These are phyloP conservation scores for Drosophila melanosoma DNA, from an alignment of 2,888 invertebrate species.

Conservation along the genomic window DNA sequence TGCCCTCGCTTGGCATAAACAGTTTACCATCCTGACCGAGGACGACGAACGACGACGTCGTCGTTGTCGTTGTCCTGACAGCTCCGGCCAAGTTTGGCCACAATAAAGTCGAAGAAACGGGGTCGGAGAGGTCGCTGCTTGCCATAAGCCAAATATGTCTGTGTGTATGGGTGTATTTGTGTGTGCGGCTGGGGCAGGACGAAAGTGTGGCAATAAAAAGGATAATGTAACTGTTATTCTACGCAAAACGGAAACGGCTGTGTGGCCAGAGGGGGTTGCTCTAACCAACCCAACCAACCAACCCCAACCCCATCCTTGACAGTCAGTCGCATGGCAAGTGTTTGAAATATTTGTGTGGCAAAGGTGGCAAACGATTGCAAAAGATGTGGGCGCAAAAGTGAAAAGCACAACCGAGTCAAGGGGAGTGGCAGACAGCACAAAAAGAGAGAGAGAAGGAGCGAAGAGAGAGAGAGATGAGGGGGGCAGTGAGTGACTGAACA, in stretches of 20 bases:
- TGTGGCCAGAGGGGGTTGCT: constrained; percentile 34
- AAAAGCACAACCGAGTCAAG: constrained; percentile 70
- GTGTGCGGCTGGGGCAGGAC: constrained; percentile 46
- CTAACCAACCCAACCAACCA: neutral
- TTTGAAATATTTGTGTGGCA: constrained; percentile 82
- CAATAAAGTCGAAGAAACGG: constrained; percentile 63
- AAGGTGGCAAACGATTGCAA: constrained; percentile 76
- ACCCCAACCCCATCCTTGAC: constrained; percentile 2
- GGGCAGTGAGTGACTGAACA: constrained; percentile 77
- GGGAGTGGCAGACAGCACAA: neutral
- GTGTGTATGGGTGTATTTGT: constrained; percentile 49
- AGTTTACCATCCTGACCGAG: constrained; percentile 35
- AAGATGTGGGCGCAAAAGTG: constrained; percentile 64
- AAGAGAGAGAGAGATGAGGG: constrained; percentile 3
- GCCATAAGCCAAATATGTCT: constrained; percentile 78
- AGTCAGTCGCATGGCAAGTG: constrained; percentile 63
- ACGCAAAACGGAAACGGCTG: constrained; percentile 75
- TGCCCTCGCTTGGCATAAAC: constrained; percentile 2
- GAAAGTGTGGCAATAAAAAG: constrained; percentile 84
- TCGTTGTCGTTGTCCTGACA: constrained; percentile 41
- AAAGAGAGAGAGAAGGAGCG: neutral
- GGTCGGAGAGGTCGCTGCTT: constrained; percentile 69
- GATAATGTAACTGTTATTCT: constrained; percentile 83
- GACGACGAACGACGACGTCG: constrained; percentile 12
- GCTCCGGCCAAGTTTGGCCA: constrained; percentile 52